phyloP scores from a whole-genome alignment of 2,888 invertebrate species.

The Lycia hirtaria region DNA sequence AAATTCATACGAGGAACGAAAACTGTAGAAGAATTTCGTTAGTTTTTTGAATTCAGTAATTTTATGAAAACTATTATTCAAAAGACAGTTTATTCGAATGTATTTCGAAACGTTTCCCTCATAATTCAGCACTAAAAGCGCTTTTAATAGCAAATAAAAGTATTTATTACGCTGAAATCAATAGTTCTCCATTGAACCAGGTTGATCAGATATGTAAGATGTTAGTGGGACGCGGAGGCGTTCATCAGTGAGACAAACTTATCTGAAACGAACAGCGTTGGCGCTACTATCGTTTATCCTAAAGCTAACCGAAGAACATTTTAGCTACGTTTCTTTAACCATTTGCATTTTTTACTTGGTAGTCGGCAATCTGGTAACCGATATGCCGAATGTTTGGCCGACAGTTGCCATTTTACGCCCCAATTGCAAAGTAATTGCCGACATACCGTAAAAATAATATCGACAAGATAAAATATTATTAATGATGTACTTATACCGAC shows the following conservation, averaged over 20 bases:
- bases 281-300: not conserved
- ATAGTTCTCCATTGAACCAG: not conserved
- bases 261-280: not conserved
- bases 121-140: no score
- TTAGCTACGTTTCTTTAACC: not conserved
- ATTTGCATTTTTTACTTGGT: not conserved
- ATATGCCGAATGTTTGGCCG: not conserved
- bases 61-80: no score
- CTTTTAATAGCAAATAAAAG: not conserved
- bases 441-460: conserved; percentile 11
- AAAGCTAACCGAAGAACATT: not conserved
- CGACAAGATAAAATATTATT: conserved; percentile 12
- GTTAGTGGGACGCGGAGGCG: conserved; percentile 7
- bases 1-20: no score
- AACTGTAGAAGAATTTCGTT: no score
- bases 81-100: no score
- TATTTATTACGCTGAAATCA: not conserved
- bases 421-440: conserved; percentile 1
- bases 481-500: conserved; percentile 1
- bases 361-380: not conserved
- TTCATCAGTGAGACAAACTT: not conserved
- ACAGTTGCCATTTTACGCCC: conserved; percentile 3
- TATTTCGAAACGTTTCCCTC: no score
- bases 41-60: no score
- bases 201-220: not conserved